These are phyloP conservation scores for Parasteatoda lunata DNA, from an alignment of 2,888 invertebrate genomes.

Conservation along the genomic window DNA sequence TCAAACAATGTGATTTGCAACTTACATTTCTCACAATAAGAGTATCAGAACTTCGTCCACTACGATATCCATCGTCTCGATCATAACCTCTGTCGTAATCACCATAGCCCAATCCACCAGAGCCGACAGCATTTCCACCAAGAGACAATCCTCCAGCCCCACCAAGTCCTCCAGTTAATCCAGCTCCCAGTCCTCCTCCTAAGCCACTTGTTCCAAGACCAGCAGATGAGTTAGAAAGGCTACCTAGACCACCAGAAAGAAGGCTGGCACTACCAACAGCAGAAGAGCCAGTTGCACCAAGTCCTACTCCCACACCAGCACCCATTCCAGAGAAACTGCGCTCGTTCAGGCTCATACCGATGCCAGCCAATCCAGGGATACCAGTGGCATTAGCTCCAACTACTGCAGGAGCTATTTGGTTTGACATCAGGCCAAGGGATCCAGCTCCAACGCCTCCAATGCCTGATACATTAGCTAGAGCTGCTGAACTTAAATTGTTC, in stretches of 20 bases:
- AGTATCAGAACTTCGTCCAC: conserved; percentile 62
- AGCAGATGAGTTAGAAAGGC: conserved; percentile 15
- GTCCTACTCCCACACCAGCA: conserved; percentile 43
- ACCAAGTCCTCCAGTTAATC: conserved; percentile 38
- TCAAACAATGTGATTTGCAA: neutral
- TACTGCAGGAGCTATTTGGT: conserved; percentile 38
- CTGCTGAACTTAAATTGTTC: conserved; percentile 37
- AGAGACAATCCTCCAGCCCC: conserved; percentile 58
- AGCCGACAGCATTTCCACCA: conserved; percentile 32
- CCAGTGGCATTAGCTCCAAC: conserved; percentile 46
- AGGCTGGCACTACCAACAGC: conserved; percentile 50
- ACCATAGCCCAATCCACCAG: conserved; percentile 52
- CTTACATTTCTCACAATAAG: conserved; percentile 70
- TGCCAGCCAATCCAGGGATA: conserved; percentile 50
- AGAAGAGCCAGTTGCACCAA: conserved; percentile 38
- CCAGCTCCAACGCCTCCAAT: conserved; percentile 34
- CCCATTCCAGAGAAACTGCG: conserved; percentile 39
- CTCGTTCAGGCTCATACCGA: conserved; percentile 59
- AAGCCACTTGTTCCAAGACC: conserved; percentile 36
- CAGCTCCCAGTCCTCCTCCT: conserved; percentile 29
- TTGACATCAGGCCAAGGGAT: conserved; percentile 40
- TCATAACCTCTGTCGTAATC: conserved; percentile 59
- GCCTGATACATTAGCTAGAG: conserved; percentile 19
- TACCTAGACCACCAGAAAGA: conserved; percentile 41
- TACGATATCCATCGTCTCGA: conserved; percentile 61